phyloP scores from a whole-genome alignment of 2,113 vertebrate species.

The Labeo rohita region DNA sequence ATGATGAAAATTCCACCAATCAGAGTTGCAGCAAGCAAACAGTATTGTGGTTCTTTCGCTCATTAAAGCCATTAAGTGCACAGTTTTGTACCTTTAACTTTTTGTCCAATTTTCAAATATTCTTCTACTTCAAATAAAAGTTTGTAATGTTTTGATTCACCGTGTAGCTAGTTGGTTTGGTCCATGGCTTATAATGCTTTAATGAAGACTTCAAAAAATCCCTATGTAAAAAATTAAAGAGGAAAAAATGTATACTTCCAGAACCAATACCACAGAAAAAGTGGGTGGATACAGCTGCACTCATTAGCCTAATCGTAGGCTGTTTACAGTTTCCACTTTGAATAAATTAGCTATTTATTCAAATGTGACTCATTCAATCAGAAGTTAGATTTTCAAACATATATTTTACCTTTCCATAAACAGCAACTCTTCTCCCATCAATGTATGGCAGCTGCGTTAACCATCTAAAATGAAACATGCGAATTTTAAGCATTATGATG shows the following conservation, averaged over 20 bases:
- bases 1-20: no score
- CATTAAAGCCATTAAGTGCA: no score
- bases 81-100: background rate
- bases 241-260: background rate
- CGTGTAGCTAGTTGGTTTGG: background rate
- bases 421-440: constrained; percentile 75
- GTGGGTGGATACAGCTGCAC: background rate
- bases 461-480: constrained; percentile 67
- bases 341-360: background rate
- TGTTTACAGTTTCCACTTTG: background rate
- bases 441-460: constrained; percentile 79
- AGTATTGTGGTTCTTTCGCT: no score
- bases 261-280: background rate
- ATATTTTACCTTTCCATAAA: constrained; percentile 80
- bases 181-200: background rate
- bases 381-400: background rate
- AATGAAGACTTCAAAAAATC: background rate
- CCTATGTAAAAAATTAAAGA: background rate
- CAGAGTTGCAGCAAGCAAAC: no score
- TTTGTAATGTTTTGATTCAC: background rate
- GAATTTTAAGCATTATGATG: constrained; percentile 14
- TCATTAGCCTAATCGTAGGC: background rate
- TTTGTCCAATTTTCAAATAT: background rate
- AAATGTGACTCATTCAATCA: background rate
- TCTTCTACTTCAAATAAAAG: background rate